Evolutionary conservation across 2,113 vertebrate genomes (phyloP), one percentile per base, ranked within the genome.

Genomic region (Dissostichus mawsoni): DNA sequence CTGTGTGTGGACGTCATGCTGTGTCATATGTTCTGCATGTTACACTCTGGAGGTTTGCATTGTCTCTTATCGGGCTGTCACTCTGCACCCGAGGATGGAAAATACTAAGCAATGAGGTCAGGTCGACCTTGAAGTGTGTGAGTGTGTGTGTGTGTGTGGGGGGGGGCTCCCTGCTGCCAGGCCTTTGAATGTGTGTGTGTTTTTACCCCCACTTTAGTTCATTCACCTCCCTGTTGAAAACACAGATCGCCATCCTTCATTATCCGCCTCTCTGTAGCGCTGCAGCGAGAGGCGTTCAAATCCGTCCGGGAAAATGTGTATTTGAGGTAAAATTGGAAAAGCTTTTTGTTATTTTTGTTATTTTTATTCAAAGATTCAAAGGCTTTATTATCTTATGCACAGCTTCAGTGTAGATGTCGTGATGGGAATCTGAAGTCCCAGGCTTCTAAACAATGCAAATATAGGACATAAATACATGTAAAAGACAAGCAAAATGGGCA

Each of bases 51-150:
- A 94, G 92, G 88, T 88, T 85, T 92, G 90, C 83, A 74, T 90
- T 86, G 90, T 91, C 88, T 88, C 90, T 91, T 90, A 91, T 91
- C 90, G 92, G 33, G 70, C 84, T 86, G 84, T 89, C 87, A 90
- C 92, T 90, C 92, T 89, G 90, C 90, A 78, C 87, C 74, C 67
- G 87, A 86, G 87, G 92, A 93, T 93, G 92, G 90, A 92, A 68
- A 92, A 68, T 93, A 91, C 91, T 89, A 90, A 92, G 88, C 90
- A 93, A 90, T 93, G 91, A 93, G 93, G 92, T 93, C 91, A 92
- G 79, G 85, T 75, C 85, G 93, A 93, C 94, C 94, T 95, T 95
- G 95, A 94, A 87, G 36, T 41, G 36, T 41, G 36, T 41, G 36
- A 1, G 36, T 41, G 36, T 41, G 36, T 41, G 36, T 20, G 20